Evolutionary conservation across 1,140 invertebrate genomes (phyloP), one percentile per base, ranked within the genome.

Genomic region (Drosophila erecta): DNA sequence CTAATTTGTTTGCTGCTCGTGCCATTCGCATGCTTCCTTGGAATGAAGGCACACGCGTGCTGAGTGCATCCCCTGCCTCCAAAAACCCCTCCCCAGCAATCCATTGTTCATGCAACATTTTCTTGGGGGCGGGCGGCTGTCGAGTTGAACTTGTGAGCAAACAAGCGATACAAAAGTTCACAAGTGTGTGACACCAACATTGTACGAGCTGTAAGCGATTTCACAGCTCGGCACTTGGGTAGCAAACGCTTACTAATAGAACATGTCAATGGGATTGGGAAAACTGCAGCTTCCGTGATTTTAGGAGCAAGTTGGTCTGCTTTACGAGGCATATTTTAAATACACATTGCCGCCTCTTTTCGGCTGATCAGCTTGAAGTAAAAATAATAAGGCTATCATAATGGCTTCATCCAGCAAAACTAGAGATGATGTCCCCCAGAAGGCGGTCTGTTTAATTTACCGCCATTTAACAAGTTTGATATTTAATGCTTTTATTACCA

Each of bases 1-100:
- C 57, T 75, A 76, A 87, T 81, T 85, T 81, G 60, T 62, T 61
- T 70, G 73, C n/a, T 53, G 83, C 79, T 79, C 75, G 83, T 87
- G 83, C 46, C 75, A 72, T 35, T 59, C 73, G 43, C 55, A 27
- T 38, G 22, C 22, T 65, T 44, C 14, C n/a, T 41, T 43, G 49
- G n/a, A 49, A 12, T 7, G 33, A 55, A 65, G 51, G 73, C 27
- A 56, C 51, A 37, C 59, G 51, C 33, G 55, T 73, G 30, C 66
- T n/a, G 12, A 8, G 8, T 6, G 4, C 4, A 22, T n/a, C 5
- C n/a, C n/a, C 11, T 24, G 17, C 12, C 33, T 22, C 7, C 10
- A 14, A 58, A 11, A 15, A 14, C 4, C 24, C 22, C 15, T 14
- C 7, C 8, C 8, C 37, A 33, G 6, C 30, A 14, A 1, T 47